Evolutionary conservation across 2,888 invertebrate genomes (phyloP).

Genomic region (Sarcophaga subvicina): DNA sequence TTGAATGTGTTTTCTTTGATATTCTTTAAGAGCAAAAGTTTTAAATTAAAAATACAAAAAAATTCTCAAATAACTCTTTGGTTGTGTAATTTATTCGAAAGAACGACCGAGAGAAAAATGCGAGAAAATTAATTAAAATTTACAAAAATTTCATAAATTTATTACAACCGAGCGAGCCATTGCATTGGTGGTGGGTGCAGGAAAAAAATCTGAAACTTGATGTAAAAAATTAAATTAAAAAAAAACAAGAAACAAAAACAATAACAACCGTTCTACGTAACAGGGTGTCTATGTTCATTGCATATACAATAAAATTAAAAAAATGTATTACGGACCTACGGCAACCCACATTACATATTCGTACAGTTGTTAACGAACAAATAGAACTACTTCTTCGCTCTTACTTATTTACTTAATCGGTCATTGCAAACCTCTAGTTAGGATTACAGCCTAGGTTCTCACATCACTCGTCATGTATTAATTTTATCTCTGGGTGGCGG

Average conservation of each 20-base stretch:
- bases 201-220: conserved; percentile 25
- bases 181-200: conserved; percentile 46
- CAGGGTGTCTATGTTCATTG: conserved; percentile 49
- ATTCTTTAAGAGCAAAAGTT: too few relatives aligned
- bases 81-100: neutral
- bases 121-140: conserved; percentile 40
- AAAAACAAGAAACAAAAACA: conserved; percentile 8
- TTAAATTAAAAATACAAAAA: neutral
- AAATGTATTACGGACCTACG: neutral
- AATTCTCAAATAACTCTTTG: neutral
- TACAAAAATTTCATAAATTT: conserved; percentile 26
- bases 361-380: too few relatives aligned
- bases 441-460: too few relatives aligned
- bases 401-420: too few relatives aligned
- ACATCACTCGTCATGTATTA: too few relatives aligned
- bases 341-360: too few relatives aligned
- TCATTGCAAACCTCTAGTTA: too few relatives aligned
- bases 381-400: too few relatives aligned
- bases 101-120: neutral
- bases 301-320: neutral
- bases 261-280: neutral
- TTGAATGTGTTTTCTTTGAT: too few relatives aligned
- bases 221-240: conserved; percentile 32
- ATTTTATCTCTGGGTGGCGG: too few relatives aligned
- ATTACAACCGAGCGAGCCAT: neutral